Evolutionary conservation across 2,888 invertebrate species (phyloP), one percentile per base, ranked within the genome.

Genomic region (Campoletis raptor): DNA sequence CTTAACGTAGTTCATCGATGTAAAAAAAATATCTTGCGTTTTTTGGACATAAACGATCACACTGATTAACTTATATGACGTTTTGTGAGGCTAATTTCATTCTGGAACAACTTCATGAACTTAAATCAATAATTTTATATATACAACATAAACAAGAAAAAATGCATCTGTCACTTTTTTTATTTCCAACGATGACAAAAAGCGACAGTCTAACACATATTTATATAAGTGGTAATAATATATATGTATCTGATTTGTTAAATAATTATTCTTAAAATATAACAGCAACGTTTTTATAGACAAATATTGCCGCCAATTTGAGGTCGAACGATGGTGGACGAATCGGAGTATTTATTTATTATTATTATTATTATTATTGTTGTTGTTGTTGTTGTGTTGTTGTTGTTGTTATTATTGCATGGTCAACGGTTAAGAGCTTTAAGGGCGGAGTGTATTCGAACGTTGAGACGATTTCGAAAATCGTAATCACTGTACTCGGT

Each of bases 401-500:
- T n/a, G 18, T 52, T 4, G 0, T 52, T 52, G 5, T 36, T 54
- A 36, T 74, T 74, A 74, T 74, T 48, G 52, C 37, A 21, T 21
- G 18, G 37, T 83, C 74, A 84, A 74, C 69, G 72, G 15, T 54
- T 78, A 30, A 85, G 72, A 24, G 83, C 76, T 90, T 94, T 95
- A 85, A 96, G 92, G 66, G 96, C 95, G 72, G 95, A 95, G 91
- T 96, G 96, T 72, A 96, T 95, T 87, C 96, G 94, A 42, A 96
- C 96, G 88, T 95, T 95, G 67, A 97, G 94, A 73, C 96, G 95
- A 91, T 95, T 96, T 91, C 97, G 96, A 93, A 97, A 96, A 93
- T 97, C 96, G 90, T 96, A 97, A 90, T 96, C 96, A 90, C 95
- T 96, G 91, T 96, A 96, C 74, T 95, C 95, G 76, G 94, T 94